Percentiles rank a stretch among this genome's conserved stretches.
phyloP scores from a whole-genome alignment of 1,140 invertebrate species.

The Patella vulgata region DNA sequence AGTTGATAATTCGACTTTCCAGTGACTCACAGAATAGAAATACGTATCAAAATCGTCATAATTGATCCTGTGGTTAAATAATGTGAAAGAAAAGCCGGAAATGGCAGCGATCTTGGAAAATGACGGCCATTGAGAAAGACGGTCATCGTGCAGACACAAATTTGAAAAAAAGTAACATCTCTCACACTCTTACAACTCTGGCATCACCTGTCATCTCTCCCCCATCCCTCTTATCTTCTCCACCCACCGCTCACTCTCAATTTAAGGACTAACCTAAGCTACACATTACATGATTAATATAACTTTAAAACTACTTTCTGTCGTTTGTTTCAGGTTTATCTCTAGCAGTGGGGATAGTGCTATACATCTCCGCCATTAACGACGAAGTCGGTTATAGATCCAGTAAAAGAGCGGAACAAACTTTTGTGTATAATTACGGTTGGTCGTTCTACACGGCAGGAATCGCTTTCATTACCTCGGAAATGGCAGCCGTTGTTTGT shows the following conservation, averaged over 20 bases:
- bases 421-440: constrained; percentile 53
- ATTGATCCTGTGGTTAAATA: no score
- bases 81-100: no score
- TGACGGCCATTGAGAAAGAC: no score
- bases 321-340: constrained; percentile 46
- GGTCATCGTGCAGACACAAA: no score
- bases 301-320: no score
- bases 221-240: not conserved
- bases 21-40: no score
- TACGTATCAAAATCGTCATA: no score
- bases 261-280: no score
- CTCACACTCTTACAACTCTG: not conserved
- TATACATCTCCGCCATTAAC: constrained; percentile 59
- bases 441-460: constrained; percentile 58
- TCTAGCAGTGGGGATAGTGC: constrained; percentile 52
- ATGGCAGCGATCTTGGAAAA: no score
- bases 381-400: constrained; percentile 54
- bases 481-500: constrained; percentile 48
- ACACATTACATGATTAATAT: no score
- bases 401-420: constrained; percentile 18
- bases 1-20: no score
- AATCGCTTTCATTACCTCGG: constrained; percentile 44
- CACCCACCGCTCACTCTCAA: constrained; percentile 1
- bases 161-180: no score
- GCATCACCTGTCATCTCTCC: constrained; percentile 1